phyloP scores from a whole-genome alignment of 2,797 vertebrate genomes.

The Enteromius radiatus region DNA sequence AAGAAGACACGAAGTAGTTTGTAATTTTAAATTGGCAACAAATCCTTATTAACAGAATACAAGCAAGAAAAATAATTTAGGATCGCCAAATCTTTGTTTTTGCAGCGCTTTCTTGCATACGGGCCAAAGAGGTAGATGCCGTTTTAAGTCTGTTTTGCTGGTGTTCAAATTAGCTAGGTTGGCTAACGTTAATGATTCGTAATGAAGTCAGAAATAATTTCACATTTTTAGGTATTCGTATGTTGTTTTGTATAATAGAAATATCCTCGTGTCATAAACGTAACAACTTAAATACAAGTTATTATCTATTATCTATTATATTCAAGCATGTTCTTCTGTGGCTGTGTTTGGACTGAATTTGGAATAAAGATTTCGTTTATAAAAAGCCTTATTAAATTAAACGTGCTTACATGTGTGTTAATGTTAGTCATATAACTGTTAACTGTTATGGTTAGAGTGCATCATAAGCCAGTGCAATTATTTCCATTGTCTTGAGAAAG shows the following conservation, averaged over 20 bases:
- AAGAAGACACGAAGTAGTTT: not conserved
- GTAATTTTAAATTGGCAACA: not conserved
- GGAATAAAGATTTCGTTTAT: not conserved
- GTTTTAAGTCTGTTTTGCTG: not conserved
- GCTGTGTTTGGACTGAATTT: not conserved
- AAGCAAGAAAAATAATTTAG: too few species aligned
- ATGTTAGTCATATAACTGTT: too few species aligned
- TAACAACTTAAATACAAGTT: too few species aligned
- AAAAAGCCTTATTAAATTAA: too few species aligned
- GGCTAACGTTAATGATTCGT: not conserved
- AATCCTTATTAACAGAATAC: conserved; percentile 16
- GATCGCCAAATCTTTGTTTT: not conserved
- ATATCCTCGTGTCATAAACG: not conserved
- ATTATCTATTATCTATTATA: not conserved
- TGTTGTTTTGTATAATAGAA: not conserved
- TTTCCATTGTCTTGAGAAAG: not conserved
- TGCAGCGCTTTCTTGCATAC: not conserved
- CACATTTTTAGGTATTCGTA: not conserved
- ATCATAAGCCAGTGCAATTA: not conserved
- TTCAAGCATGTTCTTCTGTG: not conserved
- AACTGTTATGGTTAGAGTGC: not conserved
- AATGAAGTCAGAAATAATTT: not conserved
- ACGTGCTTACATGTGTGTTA: not conserved
- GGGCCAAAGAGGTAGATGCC: conserved; percentile 20
- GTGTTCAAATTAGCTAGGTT: not conserved